Conservation (phyloP, 1,140 invertebrate species). For the Euschistus heros region DNA sequence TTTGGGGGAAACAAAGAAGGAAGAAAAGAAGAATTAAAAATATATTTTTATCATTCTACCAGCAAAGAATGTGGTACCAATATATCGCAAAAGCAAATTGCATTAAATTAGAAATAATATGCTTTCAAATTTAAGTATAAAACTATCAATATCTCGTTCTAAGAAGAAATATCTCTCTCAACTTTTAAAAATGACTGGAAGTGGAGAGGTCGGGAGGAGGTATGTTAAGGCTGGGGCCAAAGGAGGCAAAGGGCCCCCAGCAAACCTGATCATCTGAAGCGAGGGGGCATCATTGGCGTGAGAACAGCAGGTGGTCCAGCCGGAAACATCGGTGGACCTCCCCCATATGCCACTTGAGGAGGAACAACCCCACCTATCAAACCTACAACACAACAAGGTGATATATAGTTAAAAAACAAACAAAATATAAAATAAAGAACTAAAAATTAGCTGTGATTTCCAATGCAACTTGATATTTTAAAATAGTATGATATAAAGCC, state of each 20-base stretch:
- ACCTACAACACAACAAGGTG: slow-evolving; percentile 39
- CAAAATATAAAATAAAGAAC: slow-evolving; percentile 4
- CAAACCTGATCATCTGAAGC: slow-evolving; percentile 62
- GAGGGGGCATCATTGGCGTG: slow-evolving; percentile 59
- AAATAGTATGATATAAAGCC: background rate
- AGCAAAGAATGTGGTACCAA: background rate
- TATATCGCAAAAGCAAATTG: background rate
- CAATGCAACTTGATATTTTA: background rate
- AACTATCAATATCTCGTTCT: background rate
- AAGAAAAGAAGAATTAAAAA: too few species aligned
- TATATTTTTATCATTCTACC: background rate
- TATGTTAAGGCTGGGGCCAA: slow-evolving; percentile 28
- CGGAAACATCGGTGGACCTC: slow-evolving; percentile 45
- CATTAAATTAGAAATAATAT: background rate
- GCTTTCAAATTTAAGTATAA: background rate
- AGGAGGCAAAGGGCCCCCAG: slow-evolving; percentile 32
- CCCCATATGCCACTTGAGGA: slow-evolving; percentile 46
- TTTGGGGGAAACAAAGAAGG: too few species aligned
- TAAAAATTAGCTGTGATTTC: too few species aligned
- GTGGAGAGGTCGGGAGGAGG: slow-evolving; percentile 1
- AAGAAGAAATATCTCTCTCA: background rate
- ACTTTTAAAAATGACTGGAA: background rate
- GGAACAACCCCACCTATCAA: slow-evolving; percentile 55
- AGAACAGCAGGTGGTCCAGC: slow-evolving; percentile 46
- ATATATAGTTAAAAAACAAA: background rate